Base-by-base conservation (phyloP, 2,113 vertebrate species). In the Festucalex cinctus region DNA sequence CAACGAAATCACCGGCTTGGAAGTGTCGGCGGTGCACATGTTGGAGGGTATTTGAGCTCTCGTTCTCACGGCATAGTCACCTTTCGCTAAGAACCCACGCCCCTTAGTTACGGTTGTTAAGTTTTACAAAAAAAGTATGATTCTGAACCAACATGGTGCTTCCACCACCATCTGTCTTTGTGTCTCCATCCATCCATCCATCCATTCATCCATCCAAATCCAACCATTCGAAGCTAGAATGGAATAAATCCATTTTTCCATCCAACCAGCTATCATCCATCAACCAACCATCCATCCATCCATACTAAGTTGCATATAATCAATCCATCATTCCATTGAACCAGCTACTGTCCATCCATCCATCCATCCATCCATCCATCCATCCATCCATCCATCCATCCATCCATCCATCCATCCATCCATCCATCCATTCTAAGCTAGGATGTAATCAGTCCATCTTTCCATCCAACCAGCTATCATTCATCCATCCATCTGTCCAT, bases 11-110 rank as follows among this genome's bases (percentile, higher is more conserved):
- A 80, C 74, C 20, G 72, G 72, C 1, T 41, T 20, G 32, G 57
- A 73, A 8, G 63, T 53, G 35, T 74, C 71, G 43, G 28, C 1
- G 16, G 36, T 66, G 65, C 78, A 78, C 76, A 49, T 2, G 1
- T 78, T 83, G 28, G 19, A 12, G 24, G 75, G 81, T 75, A 75
- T 65, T 65, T 79, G 67, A 69, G 43, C 48, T 54, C 22, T 68
- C 44, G 67, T 62, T 60, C 53, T 65, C 54, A 32, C 28, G 48
- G 32, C 57, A 17, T 35, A 8, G 48, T 48, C n/a, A 10, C 24
- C 60, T 44, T 8, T 58, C 46, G 13, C n/a, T 37, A 14, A n/a
- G 19, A 49, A n/a, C 48, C 20, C 2, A 0, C 1, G 20, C 20
- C 20, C 8, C 48, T 9, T 9, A 41, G 39, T 41, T 12, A 41